A percentile compares a stretch with the other conserved stretches of the same genome.
Conservation (phyloP, 1,140 invertebrate species). For the Zelostemma sp. region DNA sequence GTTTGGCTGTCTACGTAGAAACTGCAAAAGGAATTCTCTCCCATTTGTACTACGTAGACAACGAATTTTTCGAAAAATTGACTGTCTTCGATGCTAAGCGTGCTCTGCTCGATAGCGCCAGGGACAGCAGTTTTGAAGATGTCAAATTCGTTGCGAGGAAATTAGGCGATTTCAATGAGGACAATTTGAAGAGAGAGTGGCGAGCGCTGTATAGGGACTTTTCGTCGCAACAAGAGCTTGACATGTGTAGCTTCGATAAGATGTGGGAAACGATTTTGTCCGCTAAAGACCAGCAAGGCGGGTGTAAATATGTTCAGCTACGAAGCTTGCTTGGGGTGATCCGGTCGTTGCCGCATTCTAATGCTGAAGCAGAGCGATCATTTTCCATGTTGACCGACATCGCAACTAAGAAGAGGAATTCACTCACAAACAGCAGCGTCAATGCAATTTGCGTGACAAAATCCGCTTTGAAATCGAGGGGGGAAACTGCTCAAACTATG, state of each 20-base stretch:
- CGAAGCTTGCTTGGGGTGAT: too few relatives aligned
- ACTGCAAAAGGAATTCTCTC: background rate
- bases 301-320: background rate
- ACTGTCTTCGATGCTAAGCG: background rate
- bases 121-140: constrained; percentile 2
- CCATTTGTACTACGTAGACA: background rate
- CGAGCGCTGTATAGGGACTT: background rate
- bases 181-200: constrained; percentile 7
- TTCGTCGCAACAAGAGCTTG: background rate
- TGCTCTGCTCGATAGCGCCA: background rate
- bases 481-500: too few relatives aligned
- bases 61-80: constrained; percentile 9
- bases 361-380: background rate
- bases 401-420: constrained; percentile 7
- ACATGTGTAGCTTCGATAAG: background rate
- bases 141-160: background rate
- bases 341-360: background rate
- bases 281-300: background rate
- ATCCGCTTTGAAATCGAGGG: background rate
- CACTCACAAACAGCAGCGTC: background rate
- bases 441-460: constrained; percentile 1
- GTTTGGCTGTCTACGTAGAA: background rate
- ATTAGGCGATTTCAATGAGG: background rate
- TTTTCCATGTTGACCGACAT: constrained; percentile 9
- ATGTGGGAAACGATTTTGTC: constrained; percentile 11